Conservation (phyloP, 2,797 vertebrate genomes). For the Syngnathus rostellatus region DNA sequence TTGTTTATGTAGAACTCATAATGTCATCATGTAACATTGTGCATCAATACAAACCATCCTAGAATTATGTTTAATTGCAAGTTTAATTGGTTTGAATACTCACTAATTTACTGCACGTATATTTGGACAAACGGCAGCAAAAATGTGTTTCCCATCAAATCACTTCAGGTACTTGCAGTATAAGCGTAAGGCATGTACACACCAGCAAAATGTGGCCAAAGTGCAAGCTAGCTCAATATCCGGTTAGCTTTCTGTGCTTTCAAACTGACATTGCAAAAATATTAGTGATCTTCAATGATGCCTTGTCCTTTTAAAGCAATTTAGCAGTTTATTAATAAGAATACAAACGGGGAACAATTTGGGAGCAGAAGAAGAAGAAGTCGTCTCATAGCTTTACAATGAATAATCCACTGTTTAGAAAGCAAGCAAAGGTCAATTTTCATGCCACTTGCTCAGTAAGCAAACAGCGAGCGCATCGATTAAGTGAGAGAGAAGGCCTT, state of each 20-base stretch:
- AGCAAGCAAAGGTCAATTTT: constrained; percentile 70
- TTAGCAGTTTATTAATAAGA: background rate
- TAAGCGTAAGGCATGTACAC: background rate
- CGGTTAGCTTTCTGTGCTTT: background rate
- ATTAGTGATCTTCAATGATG: background rate
- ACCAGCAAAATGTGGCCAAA: background rate
- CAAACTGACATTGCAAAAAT: background rate
- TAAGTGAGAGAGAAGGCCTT: constrained; percentile 51
- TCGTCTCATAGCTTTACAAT: constrained; percentile 52
- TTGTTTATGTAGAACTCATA: background rate
- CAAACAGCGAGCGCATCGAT: constrained; percentile 51
- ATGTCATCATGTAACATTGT: no score
- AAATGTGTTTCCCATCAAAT: background rate
- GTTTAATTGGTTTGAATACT: no score
- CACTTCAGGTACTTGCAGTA: background rate
- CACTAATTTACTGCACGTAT: no score
- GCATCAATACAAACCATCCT: no score
- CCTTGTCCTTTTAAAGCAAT: background rate
- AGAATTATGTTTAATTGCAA: no score
- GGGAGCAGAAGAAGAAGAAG: constrained; percentile 22
- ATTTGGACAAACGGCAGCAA: no score
- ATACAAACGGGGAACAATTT: background rate
- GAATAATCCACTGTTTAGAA: constrained; percentile 67
- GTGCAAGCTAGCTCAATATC: background rate
- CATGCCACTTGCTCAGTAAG: constrained; percentile 62